phyloP scores from a whole-genome alignment of 2,888 invertebrate species.

The Drosophila lacicola region DNA sequence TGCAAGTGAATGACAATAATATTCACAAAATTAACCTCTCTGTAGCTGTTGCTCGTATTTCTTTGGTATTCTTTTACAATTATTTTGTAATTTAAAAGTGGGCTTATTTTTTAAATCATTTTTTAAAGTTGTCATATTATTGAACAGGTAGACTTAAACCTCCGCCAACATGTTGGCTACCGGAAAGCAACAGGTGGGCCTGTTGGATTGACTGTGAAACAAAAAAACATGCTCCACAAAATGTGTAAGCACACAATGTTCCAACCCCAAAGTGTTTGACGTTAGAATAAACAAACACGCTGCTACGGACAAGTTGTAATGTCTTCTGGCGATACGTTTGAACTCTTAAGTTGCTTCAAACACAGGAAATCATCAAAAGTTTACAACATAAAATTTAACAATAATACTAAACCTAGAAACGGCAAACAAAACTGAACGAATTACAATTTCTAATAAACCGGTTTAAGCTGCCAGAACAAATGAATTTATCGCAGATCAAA shows the following conservation, averaged over 20 bases:
- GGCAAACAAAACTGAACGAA: too few relatives aligned
- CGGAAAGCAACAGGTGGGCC: conserved; percentile 9
- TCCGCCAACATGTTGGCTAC: conserved; percentile 8
- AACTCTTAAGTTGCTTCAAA: background rate
- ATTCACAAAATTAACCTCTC: background rate
- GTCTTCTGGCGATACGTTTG: too few relatives aligned
- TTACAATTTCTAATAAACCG: too few relatives aligned
- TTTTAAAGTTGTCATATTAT: too few relatives aligned
- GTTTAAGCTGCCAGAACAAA: too few relatives aligned
- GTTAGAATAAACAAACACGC: conserved; percentile 23
- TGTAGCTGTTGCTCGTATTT: background rate
- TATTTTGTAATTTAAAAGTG: background rate
- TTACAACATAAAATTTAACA: background rate
- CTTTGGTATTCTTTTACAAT: background rate
- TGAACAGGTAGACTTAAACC: too few relatives aligned
- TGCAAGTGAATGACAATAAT: conserved; percentile 2
- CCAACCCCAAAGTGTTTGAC: background rate
- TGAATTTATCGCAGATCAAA: too few relatives aligned
- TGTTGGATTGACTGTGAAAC: background rate
- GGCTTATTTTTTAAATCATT: too few relatives aligned
- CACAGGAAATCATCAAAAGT: background rate
- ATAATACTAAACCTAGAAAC: too few relatives aligned
- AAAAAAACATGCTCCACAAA: conserved; percentile 1
- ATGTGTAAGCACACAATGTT: background rate
- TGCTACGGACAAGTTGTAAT: conserved; percentile 19